Conservation (phyloP, 2,113 vertebrate genomes). For the Mastomys coucha region DNA sequence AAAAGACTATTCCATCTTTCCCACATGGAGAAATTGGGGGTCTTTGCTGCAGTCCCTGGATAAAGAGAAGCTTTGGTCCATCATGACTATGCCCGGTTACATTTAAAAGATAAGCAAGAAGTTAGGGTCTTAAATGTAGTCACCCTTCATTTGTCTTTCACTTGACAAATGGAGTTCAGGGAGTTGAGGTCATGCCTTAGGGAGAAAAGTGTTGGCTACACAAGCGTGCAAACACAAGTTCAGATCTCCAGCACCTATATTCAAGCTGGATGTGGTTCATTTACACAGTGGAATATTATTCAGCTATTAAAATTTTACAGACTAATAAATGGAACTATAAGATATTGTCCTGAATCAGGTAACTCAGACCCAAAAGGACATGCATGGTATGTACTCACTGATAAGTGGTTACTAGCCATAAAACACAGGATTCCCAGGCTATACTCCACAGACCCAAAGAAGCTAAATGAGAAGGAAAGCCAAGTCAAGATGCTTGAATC, state of each 20-base stretch:
- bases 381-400: too few relatives aligned
- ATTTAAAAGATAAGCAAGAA: slow-evolving; percentile 37
- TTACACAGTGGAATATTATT: too few relatives aligned
- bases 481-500: too few relatives aligned
- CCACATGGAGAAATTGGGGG: background rate
- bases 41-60: background rate
- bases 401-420: too few relatives aligned
- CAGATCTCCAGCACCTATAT: background rate
- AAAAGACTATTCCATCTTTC: background rate
- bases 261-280: background rate
- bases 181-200: background rate
- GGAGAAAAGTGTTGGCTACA: background rate
- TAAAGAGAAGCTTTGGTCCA: background rate
- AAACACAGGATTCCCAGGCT: too few relatives aligned
- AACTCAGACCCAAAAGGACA: too few relatives aligned
- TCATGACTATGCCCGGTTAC: background rate
- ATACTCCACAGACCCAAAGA: too few relatives aligned
- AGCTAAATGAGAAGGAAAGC: too few relatives aligned
- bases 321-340: too few relatives aligned
- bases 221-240: background rate
- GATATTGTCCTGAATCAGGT: too few relatives aligned
- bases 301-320: too few relatives aligned
- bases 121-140: background rate
- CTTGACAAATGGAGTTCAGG: background rate
- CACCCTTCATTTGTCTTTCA: background rate